phyloP scores from a whole-genome alignment of 2,797 vertebrate genomes.

The Spinus olivaceus region DNA sequence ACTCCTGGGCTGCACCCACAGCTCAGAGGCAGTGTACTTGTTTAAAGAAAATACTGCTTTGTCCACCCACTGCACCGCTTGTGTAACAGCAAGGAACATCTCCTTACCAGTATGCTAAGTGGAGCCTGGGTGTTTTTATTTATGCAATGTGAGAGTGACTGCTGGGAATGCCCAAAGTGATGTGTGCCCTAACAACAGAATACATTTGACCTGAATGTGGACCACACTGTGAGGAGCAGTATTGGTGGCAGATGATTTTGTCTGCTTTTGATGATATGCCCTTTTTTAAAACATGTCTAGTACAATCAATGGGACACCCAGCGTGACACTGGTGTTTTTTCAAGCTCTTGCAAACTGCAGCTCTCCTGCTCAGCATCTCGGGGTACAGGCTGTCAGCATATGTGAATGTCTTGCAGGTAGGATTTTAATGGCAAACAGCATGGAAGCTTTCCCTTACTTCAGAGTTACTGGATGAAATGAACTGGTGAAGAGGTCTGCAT shows the following conservation, averaged over 20 bases:
- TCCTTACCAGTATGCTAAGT: background rate
- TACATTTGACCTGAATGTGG: background rate
- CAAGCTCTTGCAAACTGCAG: background rate
- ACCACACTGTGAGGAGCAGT: accelerated
- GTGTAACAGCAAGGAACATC: background rate
- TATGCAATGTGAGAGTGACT: background rate
- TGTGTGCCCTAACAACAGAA: background rate
- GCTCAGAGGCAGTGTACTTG: accelerated
- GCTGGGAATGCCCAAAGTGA: background rate
- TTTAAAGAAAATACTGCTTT: background rate
- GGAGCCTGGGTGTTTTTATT: background rate
- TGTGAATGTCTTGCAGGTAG: background rate
- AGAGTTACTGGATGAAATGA: background rate
- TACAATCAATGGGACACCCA: background rate
- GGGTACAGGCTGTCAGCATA: background rate
- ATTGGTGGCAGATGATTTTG: background rate
- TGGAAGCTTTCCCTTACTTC: background rate
- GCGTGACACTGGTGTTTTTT: background rate
- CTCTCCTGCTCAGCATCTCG: background rate
- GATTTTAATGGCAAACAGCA: background rate
- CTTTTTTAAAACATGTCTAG: background rate
- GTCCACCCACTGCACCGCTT: accelerated
- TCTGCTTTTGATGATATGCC: background rate
- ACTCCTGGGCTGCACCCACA: too few species aligned
- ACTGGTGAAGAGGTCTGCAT: background rate